Conservation (phyloP, 64 coral and sea anemone species). For the Cladopsammia gracilis region DNA sequence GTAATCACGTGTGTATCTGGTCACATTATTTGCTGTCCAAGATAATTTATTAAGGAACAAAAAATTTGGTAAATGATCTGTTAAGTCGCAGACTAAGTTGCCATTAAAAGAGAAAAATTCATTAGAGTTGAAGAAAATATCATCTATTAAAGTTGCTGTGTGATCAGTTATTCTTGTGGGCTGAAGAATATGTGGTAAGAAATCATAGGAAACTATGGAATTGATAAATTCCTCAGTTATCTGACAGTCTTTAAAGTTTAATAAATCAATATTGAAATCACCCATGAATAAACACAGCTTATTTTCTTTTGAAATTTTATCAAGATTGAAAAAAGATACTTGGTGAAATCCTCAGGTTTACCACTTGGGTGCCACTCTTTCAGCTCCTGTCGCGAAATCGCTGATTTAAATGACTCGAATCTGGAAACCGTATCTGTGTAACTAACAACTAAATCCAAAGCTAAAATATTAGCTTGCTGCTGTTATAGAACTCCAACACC, state of each 20-base stretch:
- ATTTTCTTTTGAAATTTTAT: too few relatives aligned
- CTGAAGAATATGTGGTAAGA: constrained; percentile 27
- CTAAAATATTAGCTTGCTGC: too few relatives aligned
- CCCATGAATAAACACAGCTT: too few relatives aligned
- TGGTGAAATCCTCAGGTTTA: too few relatives aligned
- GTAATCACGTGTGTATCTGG: too few relatives aligned
- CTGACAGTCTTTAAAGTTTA: too few relatives aligned
- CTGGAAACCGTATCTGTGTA: background rate
- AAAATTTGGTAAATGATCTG: constrained; percentile 44
- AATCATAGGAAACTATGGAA: background rate
- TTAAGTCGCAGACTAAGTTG: constrained; percentile 22
- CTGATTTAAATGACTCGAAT: background rate
- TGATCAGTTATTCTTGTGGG: constrained; percentile 58
- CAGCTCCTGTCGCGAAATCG: background rate
- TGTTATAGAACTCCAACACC: too few relatives aligned
- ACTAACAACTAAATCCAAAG: background rate
- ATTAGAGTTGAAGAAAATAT: constrained; percentile 32
- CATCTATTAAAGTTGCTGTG: constrained; percentile 53
- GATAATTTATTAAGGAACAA: background rate
- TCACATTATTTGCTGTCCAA: too few relatives aligned
- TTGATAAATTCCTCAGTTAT: too few relatives aligned
- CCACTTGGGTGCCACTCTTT: background rate
- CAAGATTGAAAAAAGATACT: too few relatives aligned
- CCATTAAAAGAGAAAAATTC: constrained; percentile 4
- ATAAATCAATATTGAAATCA: too few relatives aligned